These are phyloP conservation scores for Marisa cornuarietis DNA, from an alignment of 1,140 invertebrate genomes.

Conservation along the genomic window DNA sequence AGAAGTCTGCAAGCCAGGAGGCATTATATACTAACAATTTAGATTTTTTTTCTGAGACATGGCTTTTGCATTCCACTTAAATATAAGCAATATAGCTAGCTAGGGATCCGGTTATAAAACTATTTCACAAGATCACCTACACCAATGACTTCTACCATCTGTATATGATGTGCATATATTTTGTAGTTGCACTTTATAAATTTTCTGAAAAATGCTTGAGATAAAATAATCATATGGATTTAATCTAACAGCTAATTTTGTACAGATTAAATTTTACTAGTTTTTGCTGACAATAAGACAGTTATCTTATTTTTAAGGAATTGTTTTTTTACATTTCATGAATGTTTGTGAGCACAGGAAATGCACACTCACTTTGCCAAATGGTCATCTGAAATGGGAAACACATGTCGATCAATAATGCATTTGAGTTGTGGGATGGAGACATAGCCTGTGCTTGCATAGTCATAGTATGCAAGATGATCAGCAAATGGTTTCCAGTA, in stretches of 20 bases:
- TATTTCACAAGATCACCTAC: no score
- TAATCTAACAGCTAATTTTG: no score
- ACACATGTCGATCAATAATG: constrained; percentile 52
- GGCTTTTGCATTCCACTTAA: background rate
- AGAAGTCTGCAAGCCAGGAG: constrained; percentile 48
- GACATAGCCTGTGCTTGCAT: constrained; percentile 43
- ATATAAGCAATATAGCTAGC: no score
- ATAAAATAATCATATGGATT: no score
- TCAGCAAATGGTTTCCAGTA: constrained; percentile 59
- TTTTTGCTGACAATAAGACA: background rate
- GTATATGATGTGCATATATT: no score
- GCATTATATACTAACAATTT: background rate
- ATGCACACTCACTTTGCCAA: constrained; percentile 53
- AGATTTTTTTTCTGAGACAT: no score
- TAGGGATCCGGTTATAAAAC: background rate
- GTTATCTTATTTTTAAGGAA: background rate
- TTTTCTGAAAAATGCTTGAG: no score
- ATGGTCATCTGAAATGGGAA: constrained; percentile 59
- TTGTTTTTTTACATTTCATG: background rate
- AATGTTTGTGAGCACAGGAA: background rate
- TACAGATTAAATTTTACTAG: no score
- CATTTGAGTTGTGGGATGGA: constrained; percentile 50
- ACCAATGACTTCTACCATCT: no score
- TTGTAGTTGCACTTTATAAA: no score
- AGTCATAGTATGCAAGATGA: constrained; percentile 49